Evolutionary conservation across 1,140 invertebrate species (phyloP).

Genomic region (Anoplophora glabripennis): DNA sequence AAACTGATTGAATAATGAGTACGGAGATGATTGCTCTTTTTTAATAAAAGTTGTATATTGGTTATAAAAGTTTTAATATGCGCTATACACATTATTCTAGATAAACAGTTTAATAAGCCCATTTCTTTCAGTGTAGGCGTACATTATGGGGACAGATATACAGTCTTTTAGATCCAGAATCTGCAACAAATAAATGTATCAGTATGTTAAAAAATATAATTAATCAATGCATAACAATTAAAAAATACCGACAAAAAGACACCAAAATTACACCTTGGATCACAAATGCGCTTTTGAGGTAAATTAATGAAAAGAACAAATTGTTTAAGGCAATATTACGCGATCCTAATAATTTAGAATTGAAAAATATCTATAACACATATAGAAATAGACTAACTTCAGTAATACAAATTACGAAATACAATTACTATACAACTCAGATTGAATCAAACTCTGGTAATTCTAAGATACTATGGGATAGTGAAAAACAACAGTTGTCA

Average conservation of each 20-base stretch:
- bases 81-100: no score
- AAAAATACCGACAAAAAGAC: neutral
- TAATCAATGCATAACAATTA: no score
- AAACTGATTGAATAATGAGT: no score
- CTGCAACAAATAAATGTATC: no score
- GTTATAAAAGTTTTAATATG: no score
- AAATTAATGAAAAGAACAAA: neutral
- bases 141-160: no score
- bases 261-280: neutral
- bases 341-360: neutral
- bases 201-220: no score
- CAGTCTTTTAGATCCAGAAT: no score
- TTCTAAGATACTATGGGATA: neutral
- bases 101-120: no score
- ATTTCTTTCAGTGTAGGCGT: no score
- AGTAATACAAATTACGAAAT: neutral
- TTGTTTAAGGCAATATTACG: neutral
- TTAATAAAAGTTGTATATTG: no score
- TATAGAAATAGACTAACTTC: neutral
- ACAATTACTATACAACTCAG: neutral
- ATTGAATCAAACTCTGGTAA: neutral
- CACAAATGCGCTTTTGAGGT: neutral
- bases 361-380: neutral
- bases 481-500: neutral
- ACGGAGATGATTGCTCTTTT: no score